A percentile compares a stretch with the other conserved stretches of the same genome.
These are phyloP conservation scores for Adelges cooleyi DNA, from an alignment of 1,140 invertebrate genomes.

Conservation along the genomic window DNA sequence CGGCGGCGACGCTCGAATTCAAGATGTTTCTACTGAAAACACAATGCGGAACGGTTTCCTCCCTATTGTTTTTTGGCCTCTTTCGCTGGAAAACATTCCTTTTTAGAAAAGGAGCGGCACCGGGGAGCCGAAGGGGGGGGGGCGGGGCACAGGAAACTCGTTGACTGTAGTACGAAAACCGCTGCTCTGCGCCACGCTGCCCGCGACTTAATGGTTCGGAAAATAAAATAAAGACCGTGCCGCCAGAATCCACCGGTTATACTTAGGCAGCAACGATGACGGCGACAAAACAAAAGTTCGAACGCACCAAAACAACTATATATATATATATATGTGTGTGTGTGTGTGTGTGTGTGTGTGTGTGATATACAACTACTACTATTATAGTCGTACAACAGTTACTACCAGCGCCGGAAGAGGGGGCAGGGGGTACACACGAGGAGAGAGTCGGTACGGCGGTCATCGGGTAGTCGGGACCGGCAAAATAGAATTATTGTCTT, in stretches of 20 bases:
- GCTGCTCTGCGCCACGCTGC: background rate
- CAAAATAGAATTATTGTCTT: too few species aligned
- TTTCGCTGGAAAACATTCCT: background rate
- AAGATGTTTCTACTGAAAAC: constrained; percentile 9
- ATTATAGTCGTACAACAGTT: too few species aligned
- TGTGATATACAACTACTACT: too few species aligned
- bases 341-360: too few species aligned
- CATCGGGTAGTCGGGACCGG: too few species aligned
- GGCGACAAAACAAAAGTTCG: too few species aligned
- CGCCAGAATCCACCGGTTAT: background rate
- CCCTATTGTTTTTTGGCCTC: constrained; percentile 5
- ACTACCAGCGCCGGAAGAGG: too few species aligned
- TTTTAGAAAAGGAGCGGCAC: background rate
- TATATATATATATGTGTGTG: too few species aligned
- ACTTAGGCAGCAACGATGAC: too few species aligned
- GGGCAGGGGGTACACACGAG: too few species aligned
- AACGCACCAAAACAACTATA: too few species aligned
- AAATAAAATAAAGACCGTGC: constrained; percentile 24
- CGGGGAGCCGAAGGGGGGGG: background rate
- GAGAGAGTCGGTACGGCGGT: too few species aligned
- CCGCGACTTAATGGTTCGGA: constrained; percentile 14
- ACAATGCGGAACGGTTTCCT: background rate
- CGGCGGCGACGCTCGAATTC: background rate
- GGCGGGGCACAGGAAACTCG: background rate
- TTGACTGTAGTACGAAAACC: background rate